These are phyloP conservation scores for Dromaius novaehollandiae DNA, from an alignment of 2,113 vertebrate species.

Conservation along the genomic window DNA sequence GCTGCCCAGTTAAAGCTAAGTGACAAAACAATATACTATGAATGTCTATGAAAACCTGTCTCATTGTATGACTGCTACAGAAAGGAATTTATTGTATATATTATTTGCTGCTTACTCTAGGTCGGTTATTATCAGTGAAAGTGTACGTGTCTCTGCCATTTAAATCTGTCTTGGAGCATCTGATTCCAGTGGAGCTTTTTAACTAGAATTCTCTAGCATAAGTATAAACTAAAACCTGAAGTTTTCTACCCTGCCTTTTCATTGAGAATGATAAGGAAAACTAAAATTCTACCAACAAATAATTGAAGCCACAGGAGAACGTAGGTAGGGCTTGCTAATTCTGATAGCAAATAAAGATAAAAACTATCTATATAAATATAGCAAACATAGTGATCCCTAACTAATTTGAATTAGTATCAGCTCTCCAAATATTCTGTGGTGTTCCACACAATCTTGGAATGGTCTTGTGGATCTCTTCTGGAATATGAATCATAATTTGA, in stretches of 20 bases:
- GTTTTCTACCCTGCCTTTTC: not conserved
- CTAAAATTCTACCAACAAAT: not conserved
- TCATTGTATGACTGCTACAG: not conserved
- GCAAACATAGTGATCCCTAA: not conserved
- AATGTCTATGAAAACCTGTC: not conserved
- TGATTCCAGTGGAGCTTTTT: not conserved
- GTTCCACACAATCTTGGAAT: accelerated
- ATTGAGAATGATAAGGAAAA: not conserved
- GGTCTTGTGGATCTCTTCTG: not conserved
- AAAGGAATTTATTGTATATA: accelerated
- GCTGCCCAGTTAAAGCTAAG: not conserved
- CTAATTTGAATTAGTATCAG: accelerated
- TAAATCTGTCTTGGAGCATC: not conserved
- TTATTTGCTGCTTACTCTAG: not conserved
- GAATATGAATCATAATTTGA: not conserved
- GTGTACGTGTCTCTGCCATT: not conserved
- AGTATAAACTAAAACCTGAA: not conserved
- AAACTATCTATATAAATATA: accelerated
- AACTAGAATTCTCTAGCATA: not conserved
- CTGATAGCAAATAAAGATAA: not conserved
- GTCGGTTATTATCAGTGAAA: not conserved
- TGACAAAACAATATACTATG: not conserved
- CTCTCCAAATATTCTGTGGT: not conserved
- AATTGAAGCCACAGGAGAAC: not conserved
- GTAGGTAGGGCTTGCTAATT: not conserved